These are phyloP conservation scores for Catocala sponsa DNA, from an alignment of 2,888 invertebrate species.

Conservation along the genomic window DNA sequence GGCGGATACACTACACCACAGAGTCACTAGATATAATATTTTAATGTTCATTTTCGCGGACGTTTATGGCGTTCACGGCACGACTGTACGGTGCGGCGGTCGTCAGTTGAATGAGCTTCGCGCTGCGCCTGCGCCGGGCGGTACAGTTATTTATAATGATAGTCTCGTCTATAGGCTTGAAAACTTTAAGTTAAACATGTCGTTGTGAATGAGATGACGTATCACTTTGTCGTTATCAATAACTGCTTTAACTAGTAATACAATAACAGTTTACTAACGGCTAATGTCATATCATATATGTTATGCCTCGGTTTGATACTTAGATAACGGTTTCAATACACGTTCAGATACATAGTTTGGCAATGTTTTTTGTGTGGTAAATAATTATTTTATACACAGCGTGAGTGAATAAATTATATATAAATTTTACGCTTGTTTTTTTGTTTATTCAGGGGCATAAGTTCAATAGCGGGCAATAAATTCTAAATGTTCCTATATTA, in stretches of 20 bases:
- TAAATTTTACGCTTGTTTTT: constrained; percentile 4
- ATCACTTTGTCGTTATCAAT: no score
- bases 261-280: no score
- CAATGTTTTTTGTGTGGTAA: not conserved
- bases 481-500: no score
- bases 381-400: not conserved
- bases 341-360: not conserved
- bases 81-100: constrained; percentile 8
- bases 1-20: constrained; percentile 37
- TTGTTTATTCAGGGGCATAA: not conserved
- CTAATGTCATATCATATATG: no score
- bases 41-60: constrained; percentile 54
- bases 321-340: no score
- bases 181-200: constrained; percentile 26
- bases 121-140: not conserved
- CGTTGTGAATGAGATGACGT: constrained; percentile 6
- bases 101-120: constrained; percentile 31
- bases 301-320: no score
- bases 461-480: no score
- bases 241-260: no score
- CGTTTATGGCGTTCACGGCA: constrained; percentile 11
- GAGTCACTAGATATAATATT: constrained; percentile 46
- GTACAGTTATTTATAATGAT: constrained; percentile 38
- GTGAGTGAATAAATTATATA: not conserved
- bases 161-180: constrained; percentile 18